A percentile compares a stretch with the other conserved stretches of the same genome.
These are phyloP conservation scores for Campoplex nolae DNA, from an alignment of 2,888 invertebrate species.

Conservation along the genomic window DNA sequence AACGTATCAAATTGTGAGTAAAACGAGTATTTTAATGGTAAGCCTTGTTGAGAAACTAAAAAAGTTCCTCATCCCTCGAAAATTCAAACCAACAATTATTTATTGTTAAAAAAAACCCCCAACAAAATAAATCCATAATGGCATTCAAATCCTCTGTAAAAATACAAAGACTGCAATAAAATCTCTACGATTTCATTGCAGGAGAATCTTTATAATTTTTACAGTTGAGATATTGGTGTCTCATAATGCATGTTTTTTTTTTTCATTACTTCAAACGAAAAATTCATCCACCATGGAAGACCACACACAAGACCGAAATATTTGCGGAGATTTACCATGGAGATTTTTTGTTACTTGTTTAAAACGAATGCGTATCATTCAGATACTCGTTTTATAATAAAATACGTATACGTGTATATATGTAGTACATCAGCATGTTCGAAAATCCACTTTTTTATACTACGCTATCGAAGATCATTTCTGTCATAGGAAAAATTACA, in stretches of 20 bases:
- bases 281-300: background rate
- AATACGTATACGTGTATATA: background rate
- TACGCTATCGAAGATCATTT: background rate
- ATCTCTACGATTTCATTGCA: background rate
- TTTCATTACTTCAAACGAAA: background rate
- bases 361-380: slow-evolving; percentile 2
- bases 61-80: background rate
- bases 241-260: no score
- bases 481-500: background rate
- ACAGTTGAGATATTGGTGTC: no score
- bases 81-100: background rate
- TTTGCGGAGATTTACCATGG: background rate
- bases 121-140: background rate
- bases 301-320: background rate
- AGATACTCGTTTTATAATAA: slow-evolving; percentile 40
- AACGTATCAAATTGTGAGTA: slow-evolving; percentile 35
- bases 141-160: background rate
- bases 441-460: background rate
- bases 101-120: background rate
- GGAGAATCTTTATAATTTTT: background rate
- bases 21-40: slow-evolving; percentile 38
- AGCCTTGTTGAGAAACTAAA: background rate
- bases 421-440: background rate
- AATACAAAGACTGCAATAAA: background rate
- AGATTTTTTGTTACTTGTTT: background rate